Conservation (phyloP, 2,888 invertebrate species). For the Nemotelus nigrinus region DNA sequence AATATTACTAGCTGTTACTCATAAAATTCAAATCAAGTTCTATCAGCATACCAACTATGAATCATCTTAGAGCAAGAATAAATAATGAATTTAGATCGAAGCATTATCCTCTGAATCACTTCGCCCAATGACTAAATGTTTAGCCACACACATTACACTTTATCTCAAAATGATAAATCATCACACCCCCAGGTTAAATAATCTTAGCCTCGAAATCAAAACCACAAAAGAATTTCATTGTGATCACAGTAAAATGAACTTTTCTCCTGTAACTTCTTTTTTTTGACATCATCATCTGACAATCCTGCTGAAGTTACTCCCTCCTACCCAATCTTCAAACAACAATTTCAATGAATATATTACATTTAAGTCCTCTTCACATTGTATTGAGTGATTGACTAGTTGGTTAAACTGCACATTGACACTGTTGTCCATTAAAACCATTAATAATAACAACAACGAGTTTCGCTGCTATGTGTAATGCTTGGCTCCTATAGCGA, state of each 20-base stretch:
- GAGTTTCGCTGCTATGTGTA: neutral
- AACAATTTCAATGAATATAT: neutral
- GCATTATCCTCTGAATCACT: too few relatives aligned
- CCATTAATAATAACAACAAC: constrained; percentile 16
- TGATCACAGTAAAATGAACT: neutral
- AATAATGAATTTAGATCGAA: too few relatives aligned
- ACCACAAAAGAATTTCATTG: constrained; percentile 13
- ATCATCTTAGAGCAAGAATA: too few relatives aligned
- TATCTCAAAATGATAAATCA: too few relatives aligned
- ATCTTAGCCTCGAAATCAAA: neutral
- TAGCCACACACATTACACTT: too few relatives aligned
- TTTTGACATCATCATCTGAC: neutral
- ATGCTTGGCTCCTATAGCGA: neutral
- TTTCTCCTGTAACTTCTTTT: neutral
- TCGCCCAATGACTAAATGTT: too few relatives aligned
- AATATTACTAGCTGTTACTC: too few relatives aligned
- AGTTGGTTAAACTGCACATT: constrained; percentile 31
- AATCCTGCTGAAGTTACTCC: too few relatives aligned
- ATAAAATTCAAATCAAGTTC: too few relatives aligned
- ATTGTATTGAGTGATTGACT: constrained; percentile 29
- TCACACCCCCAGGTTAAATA: neutral
- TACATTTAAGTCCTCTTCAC: constrained; percentile 12
- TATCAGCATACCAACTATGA: too few relatives aligned
- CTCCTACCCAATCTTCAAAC: neutral
- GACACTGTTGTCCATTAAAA: constrained; percentile 19